A percentile compares a stretch with the other conserved stretches of the same genome.
Evolutionary conservation across 2,888 invertebrate genomes (phyloP).

Genomic region (Patella caerulea): DNA sequence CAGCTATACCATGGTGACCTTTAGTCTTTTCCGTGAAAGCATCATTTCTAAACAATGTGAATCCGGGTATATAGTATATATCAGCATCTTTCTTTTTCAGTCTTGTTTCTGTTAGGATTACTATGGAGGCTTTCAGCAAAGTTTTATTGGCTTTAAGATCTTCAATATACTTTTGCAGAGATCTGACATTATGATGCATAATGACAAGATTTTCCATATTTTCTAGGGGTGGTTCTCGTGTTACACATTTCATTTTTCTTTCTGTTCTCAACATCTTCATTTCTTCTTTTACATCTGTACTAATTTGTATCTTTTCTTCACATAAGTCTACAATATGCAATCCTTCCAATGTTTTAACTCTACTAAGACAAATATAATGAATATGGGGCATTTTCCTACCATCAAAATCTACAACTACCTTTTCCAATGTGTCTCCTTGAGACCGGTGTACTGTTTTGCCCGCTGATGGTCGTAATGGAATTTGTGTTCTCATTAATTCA

Average conservation of each 20-base stretch:
- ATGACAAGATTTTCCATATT: background rate
- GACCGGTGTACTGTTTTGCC: constrained; percentile 33
- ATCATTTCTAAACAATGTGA: background rate
- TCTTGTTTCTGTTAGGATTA: background rate
- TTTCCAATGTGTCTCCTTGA: constrained; percentile 31
- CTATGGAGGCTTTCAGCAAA: background rate
- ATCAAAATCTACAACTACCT: constrained; percentile 24
- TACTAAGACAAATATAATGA: constrained; percentile 30
- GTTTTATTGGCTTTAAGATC: background rate
- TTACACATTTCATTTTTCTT: background rate
- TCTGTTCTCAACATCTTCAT: constrained; percentile 21
- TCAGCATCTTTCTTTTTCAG: background rate
- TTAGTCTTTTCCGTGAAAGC: background rate
- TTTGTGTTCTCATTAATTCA: constrained; percentile 25
- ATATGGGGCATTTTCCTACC: constrained; percentile 19
- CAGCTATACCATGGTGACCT: background rate
- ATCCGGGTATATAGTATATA: background rate
- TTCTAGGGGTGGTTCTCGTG: background rate
- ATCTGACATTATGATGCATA: background rate
- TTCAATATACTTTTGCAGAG: background rate
- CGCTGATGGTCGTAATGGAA: constrained; percentile 28
- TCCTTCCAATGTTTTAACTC: constrained; percentile 18
- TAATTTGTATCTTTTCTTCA: constrained; percentile 17
- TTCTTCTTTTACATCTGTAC: constrained; percentile 24
- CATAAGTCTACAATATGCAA: constrained; percentile 26